phyloP scores from a whole-genome alignment of 2,113 vertebrate species.

The Seriola aureovittata region DNA sequence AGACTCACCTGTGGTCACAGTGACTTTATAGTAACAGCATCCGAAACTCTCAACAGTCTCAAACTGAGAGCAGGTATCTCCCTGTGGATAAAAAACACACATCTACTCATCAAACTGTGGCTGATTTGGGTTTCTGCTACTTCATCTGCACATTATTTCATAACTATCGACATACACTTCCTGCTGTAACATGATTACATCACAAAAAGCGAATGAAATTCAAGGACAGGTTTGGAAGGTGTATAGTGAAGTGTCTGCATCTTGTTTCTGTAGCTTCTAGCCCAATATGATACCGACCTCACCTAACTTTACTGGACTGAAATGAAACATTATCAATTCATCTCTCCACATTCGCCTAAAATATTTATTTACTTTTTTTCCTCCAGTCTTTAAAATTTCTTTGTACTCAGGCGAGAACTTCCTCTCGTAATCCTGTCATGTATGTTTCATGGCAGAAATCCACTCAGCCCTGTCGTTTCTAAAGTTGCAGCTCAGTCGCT shows the following conservation, averaged over 20 bases:
- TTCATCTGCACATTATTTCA: not conserved
- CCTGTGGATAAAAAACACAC: not conserved
- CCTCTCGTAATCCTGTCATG: slow-evolving; percentile 19
- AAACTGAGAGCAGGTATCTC: not conserved
- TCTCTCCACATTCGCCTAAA: not conserved
- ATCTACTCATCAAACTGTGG: not conserved
- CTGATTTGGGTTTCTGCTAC: not conserved
- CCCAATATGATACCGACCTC: not conserved
- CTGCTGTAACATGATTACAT: not conserved
- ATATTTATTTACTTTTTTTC: not conserved
- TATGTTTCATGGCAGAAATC: slow-evolving; percentile 49
- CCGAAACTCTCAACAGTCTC: not conserved
- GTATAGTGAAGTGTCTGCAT: too few species aligned
- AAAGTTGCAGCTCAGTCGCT: slow-evolving; percentile 31
- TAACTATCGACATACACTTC: too few species aligned
- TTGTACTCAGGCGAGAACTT: slow-evolving; percentile 11
- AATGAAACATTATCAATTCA: slow-evolving; percentile 8
- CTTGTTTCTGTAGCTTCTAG: not conserved
- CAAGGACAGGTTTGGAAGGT: not conserved
- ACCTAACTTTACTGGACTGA: not conserved
- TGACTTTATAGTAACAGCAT: slow-evolving; percentile 40
- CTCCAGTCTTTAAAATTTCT: slow-evolving; percentile 7
- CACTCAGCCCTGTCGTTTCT: slow-evolving; percentile 19
- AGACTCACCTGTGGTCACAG: slow-evolving; percentile 23
- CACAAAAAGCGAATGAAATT: not conserved